phyloP scores from a whole-genome alignment of 2,113 vertebrate genomes.

The Tenebrosternarchus preto region DNA sequence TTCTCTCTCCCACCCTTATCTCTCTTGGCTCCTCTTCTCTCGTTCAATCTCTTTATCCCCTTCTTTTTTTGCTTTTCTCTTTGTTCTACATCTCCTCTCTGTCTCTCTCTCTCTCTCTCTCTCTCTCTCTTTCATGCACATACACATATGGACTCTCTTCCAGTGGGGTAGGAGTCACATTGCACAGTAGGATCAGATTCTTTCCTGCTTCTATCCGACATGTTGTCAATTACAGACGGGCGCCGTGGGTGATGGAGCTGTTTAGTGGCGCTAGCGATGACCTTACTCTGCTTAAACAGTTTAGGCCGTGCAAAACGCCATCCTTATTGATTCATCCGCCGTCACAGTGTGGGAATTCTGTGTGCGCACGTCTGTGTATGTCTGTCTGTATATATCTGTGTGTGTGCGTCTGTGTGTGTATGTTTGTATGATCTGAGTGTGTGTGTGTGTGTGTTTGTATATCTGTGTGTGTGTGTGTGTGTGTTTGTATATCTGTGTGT shows the following conservation, averaged over 20 bases:
- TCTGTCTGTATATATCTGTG: no score
- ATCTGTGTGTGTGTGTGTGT: conserved; percentile 1
- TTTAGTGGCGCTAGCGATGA: conserved; percentile 30
- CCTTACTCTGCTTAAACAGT: conserved; percentile 6
- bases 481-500: background rate
- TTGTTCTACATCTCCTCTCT: background rate
- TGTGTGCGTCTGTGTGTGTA: background rate
- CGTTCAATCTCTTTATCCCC: no score
- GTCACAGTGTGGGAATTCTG: background rate
- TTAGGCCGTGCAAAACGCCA: conserved; percentile 34
- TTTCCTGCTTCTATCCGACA: conserved; percentile 51
- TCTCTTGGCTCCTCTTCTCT: background rate
- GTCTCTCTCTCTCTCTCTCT: conserved; percentile 27
- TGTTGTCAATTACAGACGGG: conserved; percentile 49
- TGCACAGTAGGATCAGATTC: conserved; percentile 48
- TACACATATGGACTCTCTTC: conserved; percentile 36
- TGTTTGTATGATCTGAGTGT: background rate
- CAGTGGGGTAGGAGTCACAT: conserved; percentile 41
- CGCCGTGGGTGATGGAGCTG: conserved; percentile 31
- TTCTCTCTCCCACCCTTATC: conserved; percentile 1
- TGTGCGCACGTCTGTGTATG: background rate
- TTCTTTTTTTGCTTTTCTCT: background rate
- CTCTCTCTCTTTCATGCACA: conserved; percentile 27
- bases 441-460: background rate
- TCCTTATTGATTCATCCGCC: conserved; percentile 45